Evolutionary conservation across 2,113 vertebrate genomes (phyloP).

Genomic region (Oenanthe melanoleuca): DNA sequence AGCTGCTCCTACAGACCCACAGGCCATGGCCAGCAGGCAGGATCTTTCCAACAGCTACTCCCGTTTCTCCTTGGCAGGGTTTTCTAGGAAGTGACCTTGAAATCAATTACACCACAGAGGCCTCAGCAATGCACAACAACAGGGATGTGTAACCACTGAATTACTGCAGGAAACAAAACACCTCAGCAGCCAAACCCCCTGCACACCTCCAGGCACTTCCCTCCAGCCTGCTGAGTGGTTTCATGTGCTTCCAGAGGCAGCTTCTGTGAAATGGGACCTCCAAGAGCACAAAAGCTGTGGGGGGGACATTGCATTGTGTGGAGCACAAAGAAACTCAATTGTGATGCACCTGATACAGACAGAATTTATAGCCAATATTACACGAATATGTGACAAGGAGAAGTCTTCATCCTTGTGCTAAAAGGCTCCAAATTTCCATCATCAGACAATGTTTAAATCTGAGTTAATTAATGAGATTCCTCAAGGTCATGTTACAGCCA

Average conservation of each 20-base stretch:
- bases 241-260: neutral
- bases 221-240: neutral
- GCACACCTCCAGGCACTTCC: neutral
- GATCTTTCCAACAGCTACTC: neutral
- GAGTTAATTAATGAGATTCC: neutral
- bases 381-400: neutral
- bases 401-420: neutral
- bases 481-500: neutral
- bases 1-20: neutral
- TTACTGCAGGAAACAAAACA: neutral
- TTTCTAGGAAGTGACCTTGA: slow-evolving; percentile 3
- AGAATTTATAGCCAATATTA: neutral
- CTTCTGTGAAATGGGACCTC: neutral
- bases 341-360: neutral
- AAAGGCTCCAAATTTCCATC: neutral
- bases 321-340: neutral
- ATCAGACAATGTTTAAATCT: neutral
- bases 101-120: neutral
- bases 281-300: neutral
- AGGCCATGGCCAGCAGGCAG: neutral
- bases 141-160: neutral
- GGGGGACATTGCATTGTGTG: too few relatives aligned
- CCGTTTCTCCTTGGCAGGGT: neutral
- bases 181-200: neutral
- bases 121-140: neutral